These are phyloP conservation scores for Drosophila prolongata DNA, from an alignment of 2,888 invertebrate genomes.

Conservation along the genomic window DNA sequence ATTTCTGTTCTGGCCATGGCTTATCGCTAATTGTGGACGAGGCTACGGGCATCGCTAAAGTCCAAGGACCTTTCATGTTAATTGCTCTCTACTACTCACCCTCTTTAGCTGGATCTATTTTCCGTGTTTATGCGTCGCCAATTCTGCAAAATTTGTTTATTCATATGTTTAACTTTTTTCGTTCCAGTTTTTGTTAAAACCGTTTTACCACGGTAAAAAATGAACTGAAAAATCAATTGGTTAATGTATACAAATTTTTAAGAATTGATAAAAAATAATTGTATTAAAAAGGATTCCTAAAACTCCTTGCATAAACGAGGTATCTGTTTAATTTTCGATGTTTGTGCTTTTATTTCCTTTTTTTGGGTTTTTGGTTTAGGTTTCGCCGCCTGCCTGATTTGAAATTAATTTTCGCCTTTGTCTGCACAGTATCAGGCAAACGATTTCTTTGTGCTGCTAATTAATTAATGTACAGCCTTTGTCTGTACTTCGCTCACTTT, in stretches of 20 bases:
- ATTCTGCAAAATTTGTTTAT: not conserved
- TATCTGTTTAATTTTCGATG: constrained; percentile 10
- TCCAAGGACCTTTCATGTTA: constrained; percentile 67
- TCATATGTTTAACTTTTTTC: not conserved
- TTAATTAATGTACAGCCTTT: constrained; percentile 66
- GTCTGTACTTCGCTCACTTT: constrained; percentile 4
- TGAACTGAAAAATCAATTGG: no score
- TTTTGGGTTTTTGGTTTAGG: constrained; percentile 42
- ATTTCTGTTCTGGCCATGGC: constrained; percentile 48
- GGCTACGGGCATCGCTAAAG: constrained; percentile 49
- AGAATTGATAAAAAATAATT: no score
- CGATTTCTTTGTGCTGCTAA: constrained; percentile 60
- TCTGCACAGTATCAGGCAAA: constrained; percentile 35
- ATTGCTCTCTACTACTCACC: constrained; percentile 49
- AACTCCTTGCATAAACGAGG: not conserved
- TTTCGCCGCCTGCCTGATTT: constrained; percentile 61
- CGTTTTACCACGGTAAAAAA: no score
- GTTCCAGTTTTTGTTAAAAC: no score
- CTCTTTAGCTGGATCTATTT: not conserved
- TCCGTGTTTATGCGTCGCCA: constrained; percentile 49
- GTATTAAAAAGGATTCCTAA: not conserved
- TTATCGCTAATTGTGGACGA: constrained; percentile 68
- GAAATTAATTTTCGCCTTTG: constrained; percentile 68
- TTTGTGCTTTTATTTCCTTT: constrained; percentile 8
- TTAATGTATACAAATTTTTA: no score